phyloP scores from a whole-genome alignment of 2,797 vertebrate genomes.

The Falco naumanni region DNA sequence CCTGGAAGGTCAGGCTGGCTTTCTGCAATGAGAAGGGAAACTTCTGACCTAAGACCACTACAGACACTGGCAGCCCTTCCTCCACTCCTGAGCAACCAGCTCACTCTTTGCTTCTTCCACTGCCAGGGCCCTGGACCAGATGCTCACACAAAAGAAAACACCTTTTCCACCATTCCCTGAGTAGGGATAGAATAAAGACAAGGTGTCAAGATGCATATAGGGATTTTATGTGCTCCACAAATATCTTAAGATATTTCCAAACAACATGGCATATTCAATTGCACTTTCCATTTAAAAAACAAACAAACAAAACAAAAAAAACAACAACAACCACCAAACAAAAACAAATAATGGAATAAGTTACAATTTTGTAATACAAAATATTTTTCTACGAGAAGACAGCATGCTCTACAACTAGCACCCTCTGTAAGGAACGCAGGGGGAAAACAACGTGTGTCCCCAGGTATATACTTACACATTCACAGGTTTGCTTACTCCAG shows the following conservation, averaged over 20 bases:
- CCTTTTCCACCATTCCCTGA: background rate
- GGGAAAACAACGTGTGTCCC: background rate
- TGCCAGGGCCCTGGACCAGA: background rate
- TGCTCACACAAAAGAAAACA: background rate
- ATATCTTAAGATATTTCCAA: background rate
- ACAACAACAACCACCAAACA: no score
- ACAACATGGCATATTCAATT: background rate
- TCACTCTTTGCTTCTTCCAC: background rate
- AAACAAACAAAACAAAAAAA: no score
- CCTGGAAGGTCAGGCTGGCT: background rate
- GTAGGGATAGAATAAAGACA: background rate
- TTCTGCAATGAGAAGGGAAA: background rate
- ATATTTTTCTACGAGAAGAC: background rate
- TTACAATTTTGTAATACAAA: background rate
- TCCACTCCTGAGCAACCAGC: background rate
- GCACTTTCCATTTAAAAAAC: background rate
- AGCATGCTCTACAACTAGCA: background rate
- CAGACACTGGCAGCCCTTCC: background rate
- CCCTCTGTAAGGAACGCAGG: background rate
- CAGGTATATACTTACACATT: accelerated
- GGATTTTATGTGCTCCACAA: background rate
- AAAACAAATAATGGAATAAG: background rate
- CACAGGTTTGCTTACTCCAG: background rate
- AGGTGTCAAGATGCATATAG: background rate
- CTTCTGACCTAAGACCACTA: background rate